Evolutionary conservation across 2,113 vertebrate genomes (phyloP).

Genomic region (Mirza zaza): DNA sequence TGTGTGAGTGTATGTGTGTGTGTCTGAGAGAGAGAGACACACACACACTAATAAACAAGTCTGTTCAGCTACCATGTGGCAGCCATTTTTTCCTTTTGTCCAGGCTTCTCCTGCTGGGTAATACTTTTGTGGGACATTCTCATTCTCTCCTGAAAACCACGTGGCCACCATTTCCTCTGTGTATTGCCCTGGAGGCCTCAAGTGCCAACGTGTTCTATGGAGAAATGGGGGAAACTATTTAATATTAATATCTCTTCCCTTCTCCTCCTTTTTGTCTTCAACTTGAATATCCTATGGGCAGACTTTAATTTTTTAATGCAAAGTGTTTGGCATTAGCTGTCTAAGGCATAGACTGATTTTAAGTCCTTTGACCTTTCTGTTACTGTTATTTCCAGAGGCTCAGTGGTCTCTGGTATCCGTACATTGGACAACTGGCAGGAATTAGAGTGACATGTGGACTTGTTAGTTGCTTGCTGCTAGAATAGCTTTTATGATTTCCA

Average conservation of each 20-base stretch:
- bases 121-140: neutral
- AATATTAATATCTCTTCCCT: neutral
- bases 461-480: neutral
- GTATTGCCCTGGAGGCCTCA: neutral
- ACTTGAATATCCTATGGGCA: neutral
- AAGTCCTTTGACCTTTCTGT: neutral
- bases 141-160: neutral
- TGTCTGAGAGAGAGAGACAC: too few species aligned
- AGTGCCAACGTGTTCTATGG: neutral
- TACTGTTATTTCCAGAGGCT: neutral
- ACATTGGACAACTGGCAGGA: neutral
- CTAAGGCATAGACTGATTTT: neutral
- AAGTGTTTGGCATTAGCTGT: neutral
- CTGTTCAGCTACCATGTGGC: neutral
- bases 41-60: neutral
- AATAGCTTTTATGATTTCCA: slow-evolving; percentile 10
- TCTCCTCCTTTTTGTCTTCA: neutral
- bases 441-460: neutral
- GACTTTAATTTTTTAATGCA: neutral
- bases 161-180: neutral
- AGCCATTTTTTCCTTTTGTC: neutral
- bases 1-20: neutral
- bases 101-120: neutral
- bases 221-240: neutral
- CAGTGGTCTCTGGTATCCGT: neutral